Conservation (phyloP, 2,797 vertebrate species). For the Gephyroberyx darwinii region DNA sequence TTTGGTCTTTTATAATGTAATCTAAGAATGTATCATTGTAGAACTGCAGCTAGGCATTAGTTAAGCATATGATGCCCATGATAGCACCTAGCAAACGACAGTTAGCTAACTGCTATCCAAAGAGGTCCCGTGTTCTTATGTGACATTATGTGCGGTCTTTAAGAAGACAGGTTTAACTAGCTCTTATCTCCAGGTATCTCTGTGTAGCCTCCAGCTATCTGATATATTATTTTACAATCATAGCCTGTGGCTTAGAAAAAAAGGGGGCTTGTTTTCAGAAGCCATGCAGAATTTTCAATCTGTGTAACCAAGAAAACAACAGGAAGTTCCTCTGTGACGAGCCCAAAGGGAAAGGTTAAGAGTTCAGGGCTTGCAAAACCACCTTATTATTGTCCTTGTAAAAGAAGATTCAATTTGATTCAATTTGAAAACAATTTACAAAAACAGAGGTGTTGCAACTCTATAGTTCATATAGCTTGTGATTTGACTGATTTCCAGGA, state of each 20-base stretch:
- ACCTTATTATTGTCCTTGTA: conserved; percentile 21
- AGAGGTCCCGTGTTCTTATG: conserved; percentile 19
- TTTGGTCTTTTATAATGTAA: conserved; percentile 7
- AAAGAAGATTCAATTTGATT: conserved; percentile 34
- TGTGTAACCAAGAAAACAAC: conserved; percentile 72
- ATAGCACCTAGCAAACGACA: not conserved
- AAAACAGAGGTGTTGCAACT: not conserved
- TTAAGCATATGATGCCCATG: conserved; percentile 13
- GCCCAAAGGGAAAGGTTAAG: conserved; percentile 73
- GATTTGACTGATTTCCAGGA: not conserved
- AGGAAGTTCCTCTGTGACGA: conserved; percentile 72
- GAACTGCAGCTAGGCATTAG: conserved; percentile 1
- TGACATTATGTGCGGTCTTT: conserved; percentile 20
- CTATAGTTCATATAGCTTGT: too few species aligned
- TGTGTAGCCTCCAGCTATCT: conserved; percentile 63
- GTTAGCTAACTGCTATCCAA: not conserved
- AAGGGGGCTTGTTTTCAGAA: conserved; percentile 71
- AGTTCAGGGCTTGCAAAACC: conserved; percentile 59
- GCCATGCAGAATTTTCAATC: conserved; percentile 67
- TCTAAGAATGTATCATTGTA: not conserved
- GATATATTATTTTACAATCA: conserved; percentile 56
- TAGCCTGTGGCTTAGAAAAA: conserved; percentile 63
- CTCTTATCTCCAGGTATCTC: conserved; percentile 64
- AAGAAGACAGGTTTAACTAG: conserved; percentile 64
- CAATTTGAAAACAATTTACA: conserved; percentile 12